A percentile compares a stretch with the other conserved stretches of the same genome.
Conservation (phyloP, 2,888 invertebrate genomes). For the Lasioglossum villosulum region DNA sequence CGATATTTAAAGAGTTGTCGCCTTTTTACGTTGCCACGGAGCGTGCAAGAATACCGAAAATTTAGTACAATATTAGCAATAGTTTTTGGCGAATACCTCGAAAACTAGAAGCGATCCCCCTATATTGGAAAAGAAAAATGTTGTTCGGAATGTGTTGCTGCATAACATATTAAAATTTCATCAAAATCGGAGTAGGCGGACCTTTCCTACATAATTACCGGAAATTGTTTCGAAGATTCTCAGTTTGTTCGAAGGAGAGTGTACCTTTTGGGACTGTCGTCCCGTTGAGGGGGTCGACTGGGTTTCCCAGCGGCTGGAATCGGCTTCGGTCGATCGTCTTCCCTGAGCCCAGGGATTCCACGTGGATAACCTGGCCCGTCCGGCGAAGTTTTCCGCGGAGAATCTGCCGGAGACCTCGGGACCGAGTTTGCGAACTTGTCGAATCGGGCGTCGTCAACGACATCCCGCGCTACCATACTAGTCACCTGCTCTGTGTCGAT, state of each 20-base stretch:
- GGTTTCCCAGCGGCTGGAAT: constrained; percentile 79
- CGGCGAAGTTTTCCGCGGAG: constrained; percentile 71
- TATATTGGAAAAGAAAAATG: too few species aligned
- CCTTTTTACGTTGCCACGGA: too few species aligned
- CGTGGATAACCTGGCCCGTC: constrained; percentile 77
- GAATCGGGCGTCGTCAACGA: constrained; percentile 76
- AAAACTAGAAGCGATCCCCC: too few species aligned
- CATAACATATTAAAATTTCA: too few species aligned
- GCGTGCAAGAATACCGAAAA: too few species aligned
- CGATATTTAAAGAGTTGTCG: too few species aligned
- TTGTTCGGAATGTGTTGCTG: too few species aligned
- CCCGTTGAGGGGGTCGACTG: constrained; percentile 72
- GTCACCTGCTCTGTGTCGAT: constrained; percentile 78
- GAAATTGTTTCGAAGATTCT: too few species aligned
- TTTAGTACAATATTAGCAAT: too few species aligned
- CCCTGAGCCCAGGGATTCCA: constrained; percentile 79
- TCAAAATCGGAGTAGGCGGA: too few species aligned
- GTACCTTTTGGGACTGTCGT: constrained; percentile 73
- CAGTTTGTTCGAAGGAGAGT: not conserved
- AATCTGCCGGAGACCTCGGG: constrained; percentile 63
- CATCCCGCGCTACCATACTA: constrained; percentile 80
- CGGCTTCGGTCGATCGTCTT: constrained; percentile 78
- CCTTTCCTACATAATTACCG: too few species aligned
- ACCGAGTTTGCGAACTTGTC: constrained; percentile 68
- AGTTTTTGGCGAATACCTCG: too few species aligned